phyloP scores from a whole-genome alignment of 2,888 invertebrate genomes.

The Lepidochrysops patricia region DNA sequence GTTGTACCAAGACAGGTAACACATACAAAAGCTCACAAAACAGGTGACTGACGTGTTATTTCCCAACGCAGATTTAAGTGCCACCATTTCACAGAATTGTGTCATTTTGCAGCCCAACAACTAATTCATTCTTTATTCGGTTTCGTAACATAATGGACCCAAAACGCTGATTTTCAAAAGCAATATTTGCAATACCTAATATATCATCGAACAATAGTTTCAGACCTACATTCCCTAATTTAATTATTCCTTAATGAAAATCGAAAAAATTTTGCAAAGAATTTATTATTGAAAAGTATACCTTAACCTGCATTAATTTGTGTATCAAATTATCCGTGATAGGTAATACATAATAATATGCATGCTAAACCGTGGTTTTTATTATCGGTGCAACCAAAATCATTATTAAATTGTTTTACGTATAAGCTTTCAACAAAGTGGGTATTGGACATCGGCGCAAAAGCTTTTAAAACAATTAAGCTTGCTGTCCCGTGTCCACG shows the following conservation, averaged over 20 bases:
- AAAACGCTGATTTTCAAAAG: no score
- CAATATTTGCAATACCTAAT: no score
- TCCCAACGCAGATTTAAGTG: constrained; percentile 33
- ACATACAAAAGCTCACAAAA: neutral
- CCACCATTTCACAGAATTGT: neutral
- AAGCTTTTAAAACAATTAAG: constrained; percentile 65
- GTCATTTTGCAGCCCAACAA: neutral
- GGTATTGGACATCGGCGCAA: constrained; percentile 38
- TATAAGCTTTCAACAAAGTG: constrained; percentile 27
- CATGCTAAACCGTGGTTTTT: neutral
- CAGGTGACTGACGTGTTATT: constrained; percentile 60
- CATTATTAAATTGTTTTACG: constrained; percentile 17
- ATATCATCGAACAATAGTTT: no score
- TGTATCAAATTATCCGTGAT: neutral
- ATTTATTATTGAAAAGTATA: no score
- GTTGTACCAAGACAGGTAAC: no score
- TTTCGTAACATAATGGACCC: no score
- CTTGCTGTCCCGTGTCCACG: constrained; percentile 12
- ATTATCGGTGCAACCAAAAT: neutral
- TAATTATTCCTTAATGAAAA: no score
- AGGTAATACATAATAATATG: neutral
- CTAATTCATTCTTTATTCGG: no score
- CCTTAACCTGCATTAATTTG: neutral
- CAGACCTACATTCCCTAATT: no score
- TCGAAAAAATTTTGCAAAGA: no score